These are phyloP conservation scores for Nothocercus nigrocapillus DNA, from an alignment of 2,113 vertebrate species.

Conservation along the genomic window DNA sequence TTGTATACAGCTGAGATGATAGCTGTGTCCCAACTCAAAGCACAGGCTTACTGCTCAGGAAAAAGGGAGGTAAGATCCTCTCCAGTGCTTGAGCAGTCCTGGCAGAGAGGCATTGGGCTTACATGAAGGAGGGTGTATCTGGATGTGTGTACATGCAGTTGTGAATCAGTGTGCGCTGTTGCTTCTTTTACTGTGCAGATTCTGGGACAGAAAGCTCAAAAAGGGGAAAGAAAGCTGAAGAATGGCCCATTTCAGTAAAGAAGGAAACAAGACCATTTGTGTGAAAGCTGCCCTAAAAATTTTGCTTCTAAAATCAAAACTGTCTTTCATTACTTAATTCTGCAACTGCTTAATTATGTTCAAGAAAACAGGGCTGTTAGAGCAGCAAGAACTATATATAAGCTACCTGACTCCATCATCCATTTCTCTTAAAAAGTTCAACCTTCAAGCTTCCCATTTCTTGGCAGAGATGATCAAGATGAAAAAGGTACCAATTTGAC, in stretches of 20 bases:
- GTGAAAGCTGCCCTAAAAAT: not conserved
- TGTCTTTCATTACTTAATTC: not conserved
- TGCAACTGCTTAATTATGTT: not conserved
- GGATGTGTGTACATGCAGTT: not conserved
- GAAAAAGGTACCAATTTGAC: not conserved
- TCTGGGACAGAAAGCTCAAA: not conserved
- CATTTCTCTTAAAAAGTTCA: not conserved
- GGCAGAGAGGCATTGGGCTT: not conserved
- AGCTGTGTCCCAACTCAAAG: not conserved
- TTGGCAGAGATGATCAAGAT: not conserved
- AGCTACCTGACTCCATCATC: not conserved
- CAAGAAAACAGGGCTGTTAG: not conserved
- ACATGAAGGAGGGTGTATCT: not conserved
- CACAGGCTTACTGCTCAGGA: not conserved
- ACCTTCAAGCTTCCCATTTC: not conserved
- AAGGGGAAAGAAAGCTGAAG: not conserved
- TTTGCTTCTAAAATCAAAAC: not conserved
- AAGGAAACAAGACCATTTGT: not conserved
- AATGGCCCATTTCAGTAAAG: not conserved
- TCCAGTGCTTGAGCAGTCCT: not conserved
- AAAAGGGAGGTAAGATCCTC: not conserved
- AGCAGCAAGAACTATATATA: not conserved
- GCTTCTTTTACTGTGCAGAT: not conserved
- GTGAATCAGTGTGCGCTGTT: not conserved
- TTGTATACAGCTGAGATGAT: not conserved